Percentiles rank a stretch among this genome's conserved stretches.
Conservation (phyloP, 2,113 vertebrate genomes). For the Pangasianodon gigas region DNA sequence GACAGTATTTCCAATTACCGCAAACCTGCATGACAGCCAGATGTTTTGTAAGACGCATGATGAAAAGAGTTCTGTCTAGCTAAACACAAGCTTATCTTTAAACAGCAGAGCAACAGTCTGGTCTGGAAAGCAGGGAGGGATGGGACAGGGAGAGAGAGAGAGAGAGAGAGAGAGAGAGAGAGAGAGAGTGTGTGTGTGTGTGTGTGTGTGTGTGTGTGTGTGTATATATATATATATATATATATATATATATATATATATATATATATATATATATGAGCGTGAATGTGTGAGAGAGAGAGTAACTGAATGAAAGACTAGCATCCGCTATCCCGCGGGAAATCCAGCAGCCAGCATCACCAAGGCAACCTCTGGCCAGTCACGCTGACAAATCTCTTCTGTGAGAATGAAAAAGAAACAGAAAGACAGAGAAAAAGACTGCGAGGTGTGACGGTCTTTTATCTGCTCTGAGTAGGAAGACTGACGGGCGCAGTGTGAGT, state of each 20-base stretch:
- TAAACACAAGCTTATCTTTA: not conserved
- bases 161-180: slow-evolving; percentile 7
- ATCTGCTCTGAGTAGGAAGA: slow-evolving; percentile 1
- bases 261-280: not conserved
- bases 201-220: not conserved
- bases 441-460: slow-evolving; percentile 30
- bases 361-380: slow-evolving; percentile 29
- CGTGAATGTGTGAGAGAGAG: slow-evolving; percentile 9
- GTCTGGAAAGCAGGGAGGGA: not conserved
- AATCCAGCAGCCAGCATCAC: slow-evolving; percentile 27
- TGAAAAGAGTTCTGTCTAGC: not conserved
- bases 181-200: not conserved
- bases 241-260: no score
- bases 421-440: not conserved
- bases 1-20: no score
- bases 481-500: not conserved
- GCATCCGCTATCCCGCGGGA: slow-evolving; percentile 18
- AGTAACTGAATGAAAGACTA: slow-evolving; percentile 26
- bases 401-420: not conserved
- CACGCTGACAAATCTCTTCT: slow-evolving; percentile 21
- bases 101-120: not conserved
- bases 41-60: not conserved
- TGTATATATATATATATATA: no score
- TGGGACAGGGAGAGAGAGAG: not conserved
- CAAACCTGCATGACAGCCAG: not conserved